Base-by-base conservation (phyloP, 2,888 invertebrate genomes). In the Eristalinus aeneus region DNA sequence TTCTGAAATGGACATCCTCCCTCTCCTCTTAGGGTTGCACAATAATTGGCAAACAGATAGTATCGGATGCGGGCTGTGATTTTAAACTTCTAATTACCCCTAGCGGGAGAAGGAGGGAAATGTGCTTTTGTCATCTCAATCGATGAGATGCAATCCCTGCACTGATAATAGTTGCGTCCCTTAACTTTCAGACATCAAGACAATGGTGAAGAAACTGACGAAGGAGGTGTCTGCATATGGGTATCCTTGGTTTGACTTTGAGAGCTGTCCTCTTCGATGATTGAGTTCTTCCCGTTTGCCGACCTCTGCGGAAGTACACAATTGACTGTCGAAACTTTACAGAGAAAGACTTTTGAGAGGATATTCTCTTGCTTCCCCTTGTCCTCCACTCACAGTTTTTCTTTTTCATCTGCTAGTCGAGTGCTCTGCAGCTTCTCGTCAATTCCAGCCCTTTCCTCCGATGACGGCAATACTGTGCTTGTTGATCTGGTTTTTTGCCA, bases 1-100 rank as follows among this genome's bases (percentile, higher is more conserved):
- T 76, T 84, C 75, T 72, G 61, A 84, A 72, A 75, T 84, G 79
- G 71, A 72, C 31, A 72, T 71, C 56, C 65, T 32, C 56, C 10
- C 32, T 5, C 4, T 5, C n/a, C 34, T 34, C 56, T 56, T 16
- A 16, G 46, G 20, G 20, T 53, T 9, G 6, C 11, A 16, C 9
- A 16, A 23, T 53, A 56, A 22, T 3, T 32, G 56, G 20, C 61
- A 53, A 61, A 56, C 10, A 39, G 56, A 20, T 34, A 58, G 27
- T 58, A 39, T 58, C 58, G 31, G 27, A 64, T 46, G 46, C 16
- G 46, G 46, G 16, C 5, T 6, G 5, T n/a, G 8, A 22, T 32
- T 23, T 22, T 54, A 11, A 63, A 8, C 23, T 53, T 27, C 63
- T 72, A 63, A 54, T 72, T 72, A 61, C 23, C 32, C 16, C 1